Evolutionary conservation across 2,797 vertebrate genomes (phyloP).

Genomic region (Diglossa cyanea): DNA sequence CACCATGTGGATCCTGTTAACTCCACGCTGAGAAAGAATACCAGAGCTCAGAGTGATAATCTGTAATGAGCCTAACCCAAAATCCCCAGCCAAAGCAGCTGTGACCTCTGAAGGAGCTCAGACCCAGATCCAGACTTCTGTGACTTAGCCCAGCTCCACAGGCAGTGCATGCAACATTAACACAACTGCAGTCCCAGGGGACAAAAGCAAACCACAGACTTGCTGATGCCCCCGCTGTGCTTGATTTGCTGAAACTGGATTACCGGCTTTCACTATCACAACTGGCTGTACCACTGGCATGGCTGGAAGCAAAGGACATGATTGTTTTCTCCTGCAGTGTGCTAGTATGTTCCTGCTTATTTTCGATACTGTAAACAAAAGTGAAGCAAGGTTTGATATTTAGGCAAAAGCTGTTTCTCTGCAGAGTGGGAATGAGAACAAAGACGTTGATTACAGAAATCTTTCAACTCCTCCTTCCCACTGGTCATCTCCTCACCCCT

Average conservation of each 20-base stretch:
- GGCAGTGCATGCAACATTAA: not conserved
- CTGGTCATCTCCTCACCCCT: not conserved
- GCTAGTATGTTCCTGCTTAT: not conserved
- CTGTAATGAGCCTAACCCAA: not conserved
- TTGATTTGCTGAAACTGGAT: not conserved
- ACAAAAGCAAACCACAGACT: not conserved
- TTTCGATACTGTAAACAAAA: not conserved
- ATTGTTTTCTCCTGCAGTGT: not conserved
- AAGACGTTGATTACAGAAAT: not conserved
- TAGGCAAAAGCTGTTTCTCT: not conserved
- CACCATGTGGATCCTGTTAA: slow-evolving; percentile 16
- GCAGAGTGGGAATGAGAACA: not conserved
- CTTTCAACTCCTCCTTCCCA: not conserved
- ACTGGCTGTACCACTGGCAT: not conserved
- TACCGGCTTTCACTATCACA: not conserved
- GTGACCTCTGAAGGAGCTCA: not conserved
- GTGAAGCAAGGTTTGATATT: not conserved
- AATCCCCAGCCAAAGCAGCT: not conserved
- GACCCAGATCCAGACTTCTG: not conserved
- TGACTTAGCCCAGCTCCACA: not conserved
- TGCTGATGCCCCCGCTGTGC: not conserved
- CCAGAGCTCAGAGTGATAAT: not conserved
- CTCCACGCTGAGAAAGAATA: slow-evolving; percentile 4
- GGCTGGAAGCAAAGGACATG: not conserved
- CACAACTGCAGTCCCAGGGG: not conserved